Evolutionary conservation across 2,797 vertebrate genomes (phyloP).

Genomic region (Tapera naevia): DNA sequence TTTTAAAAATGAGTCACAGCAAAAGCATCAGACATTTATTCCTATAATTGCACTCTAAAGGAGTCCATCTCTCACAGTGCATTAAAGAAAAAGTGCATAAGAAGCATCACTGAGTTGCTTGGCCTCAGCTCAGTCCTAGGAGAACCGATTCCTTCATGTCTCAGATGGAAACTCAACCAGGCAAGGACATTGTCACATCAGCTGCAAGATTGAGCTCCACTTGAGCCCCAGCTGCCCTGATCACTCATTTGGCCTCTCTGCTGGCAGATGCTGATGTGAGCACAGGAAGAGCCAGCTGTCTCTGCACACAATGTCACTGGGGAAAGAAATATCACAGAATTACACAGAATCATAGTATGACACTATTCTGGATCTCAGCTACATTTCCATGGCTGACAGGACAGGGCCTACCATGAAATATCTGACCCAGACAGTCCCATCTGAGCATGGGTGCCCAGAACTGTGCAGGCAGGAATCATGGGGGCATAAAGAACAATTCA

Average conservation of each 20-base stretch:
- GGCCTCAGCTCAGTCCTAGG: neutral
- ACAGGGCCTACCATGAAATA: neutral
- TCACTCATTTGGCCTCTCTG: neutral
- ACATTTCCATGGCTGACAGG: neutral
- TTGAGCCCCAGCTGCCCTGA: neutral
- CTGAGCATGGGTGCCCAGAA: neutral
- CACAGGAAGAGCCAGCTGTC: neutral
- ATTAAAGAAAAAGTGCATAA: neutral
- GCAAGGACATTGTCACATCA: neutral
- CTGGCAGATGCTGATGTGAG: neutral
- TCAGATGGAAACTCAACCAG: neutral
- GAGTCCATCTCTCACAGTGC: neutral
- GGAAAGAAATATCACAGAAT: neutral
- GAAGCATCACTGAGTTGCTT: neutral
- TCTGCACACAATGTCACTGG: neutral
- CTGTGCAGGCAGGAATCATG: neutral
- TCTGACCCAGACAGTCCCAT: neutral
- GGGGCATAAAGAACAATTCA: neutral
- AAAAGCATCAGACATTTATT: neutral
- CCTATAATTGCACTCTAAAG: neutral
- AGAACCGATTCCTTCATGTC: neutral
- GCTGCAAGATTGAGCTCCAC: neutral
- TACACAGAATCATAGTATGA: neutral
- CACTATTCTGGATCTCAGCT: neutral
- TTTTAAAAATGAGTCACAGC: constrained; percentile 3